These are phyloP conservation scores for Oncorhynchus keta DNA, from an alignment of 2,113 vertebrate genomes.

Conservation along the genomic window DNA sequence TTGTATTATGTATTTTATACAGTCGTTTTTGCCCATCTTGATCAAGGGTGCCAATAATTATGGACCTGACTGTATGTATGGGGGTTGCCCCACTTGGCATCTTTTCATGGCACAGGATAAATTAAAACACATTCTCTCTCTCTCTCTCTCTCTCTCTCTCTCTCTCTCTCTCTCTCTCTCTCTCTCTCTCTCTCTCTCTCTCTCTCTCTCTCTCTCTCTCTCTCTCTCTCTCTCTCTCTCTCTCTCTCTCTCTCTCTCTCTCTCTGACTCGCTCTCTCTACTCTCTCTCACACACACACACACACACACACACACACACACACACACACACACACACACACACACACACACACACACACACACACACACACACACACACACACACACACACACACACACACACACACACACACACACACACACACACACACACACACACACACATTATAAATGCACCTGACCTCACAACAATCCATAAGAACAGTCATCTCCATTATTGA, in stretches of 20 bases:
- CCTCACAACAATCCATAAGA: constrained; percentile 24
- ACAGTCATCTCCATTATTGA: not conserved
- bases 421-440: constrained; percentile 21
- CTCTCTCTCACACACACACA: not conserved
- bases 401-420: not conserved
- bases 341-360: too few species aligned
- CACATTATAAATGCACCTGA: constrained; percentile 16
- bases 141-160: too few species aligned
- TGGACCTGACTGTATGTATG: not conserved
- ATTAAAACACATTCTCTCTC: constrained; percentile 46
- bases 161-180: too few species aligned
- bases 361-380: too few species aligned
- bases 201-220: too few species aligned
- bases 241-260: not conserved
- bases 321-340: too few species aligned
- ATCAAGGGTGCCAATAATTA: too few species aligned
- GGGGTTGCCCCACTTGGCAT: constrained; percentile 41
- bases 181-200: not conserved
- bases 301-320: constrained; percentile 14
- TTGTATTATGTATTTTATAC: too few species aligned
- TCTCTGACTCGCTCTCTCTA: too few species aligned
- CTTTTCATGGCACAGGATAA: constrained; percentile 49
- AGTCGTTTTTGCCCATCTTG: too few species aligned
- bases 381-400: too few species aligned
- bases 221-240: too few species aligned